Conservation (phyloP, 2,113 vertebrate genomes). For the Laterallus jamaicensis region DNA sequence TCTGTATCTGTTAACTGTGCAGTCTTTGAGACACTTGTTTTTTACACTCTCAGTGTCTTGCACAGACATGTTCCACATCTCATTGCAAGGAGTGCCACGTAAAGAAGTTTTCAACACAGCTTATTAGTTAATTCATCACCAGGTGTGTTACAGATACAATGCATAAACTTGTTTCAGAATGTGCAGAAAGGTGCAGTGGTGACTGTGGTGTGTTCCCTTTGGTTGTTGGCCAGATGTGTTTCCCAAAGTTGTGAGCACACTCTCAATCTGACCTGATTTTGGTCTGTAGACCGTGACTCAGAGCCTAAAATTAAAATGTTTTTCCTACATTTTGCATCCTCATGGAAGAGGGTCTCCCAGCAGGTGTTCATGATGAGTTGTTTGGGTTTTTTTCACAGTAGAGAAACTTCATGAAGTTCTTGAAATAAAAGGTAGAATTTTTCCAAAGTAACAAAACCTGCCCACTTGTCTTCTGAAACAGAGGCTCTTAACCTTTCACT, state of each 20-base stretch:
- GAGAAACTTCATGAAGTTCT: neutral
- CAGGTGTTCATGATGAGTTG: neutral
- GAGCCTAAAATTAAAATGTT: neutral
- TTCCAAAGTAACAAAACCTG: neutral
- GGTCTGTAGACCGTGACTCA: neutral
- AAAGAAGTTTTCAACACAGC: neutral
- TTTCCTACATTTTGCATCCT: neutral
- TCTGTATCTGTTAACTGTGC: neutral
- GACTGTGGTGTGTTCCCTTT: neutral
- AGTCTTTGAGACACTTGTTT: neutral
- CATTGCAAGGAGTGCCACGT: fast-evolving
- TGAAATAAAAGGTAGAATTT: neutral
- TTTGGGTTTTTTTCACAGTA: neutral
- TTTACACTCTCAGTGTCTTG: neutral
- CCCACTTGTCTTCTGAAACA: neutral
- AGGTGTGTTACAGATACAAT: neutral
- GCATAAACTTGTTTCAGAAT: neutral
- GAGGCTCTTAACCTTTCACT: neutral
- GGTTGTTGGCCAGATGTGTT: neutral
- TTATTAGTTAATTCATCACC: neutral
- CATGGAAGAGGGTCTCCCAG: neutral
- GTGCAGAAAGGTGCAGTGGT: neutral
- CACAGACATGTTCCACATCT: fast-evolving
- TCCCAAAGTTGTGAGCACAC: neutral
- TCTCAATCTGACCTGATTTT: neutral